A percentile compares a stretch with the other conserved stretches of the same genome.
Conservation (phyloP, 1,140 invertebrate genomes). For the Drosophila pseudoobscura region DNA sequence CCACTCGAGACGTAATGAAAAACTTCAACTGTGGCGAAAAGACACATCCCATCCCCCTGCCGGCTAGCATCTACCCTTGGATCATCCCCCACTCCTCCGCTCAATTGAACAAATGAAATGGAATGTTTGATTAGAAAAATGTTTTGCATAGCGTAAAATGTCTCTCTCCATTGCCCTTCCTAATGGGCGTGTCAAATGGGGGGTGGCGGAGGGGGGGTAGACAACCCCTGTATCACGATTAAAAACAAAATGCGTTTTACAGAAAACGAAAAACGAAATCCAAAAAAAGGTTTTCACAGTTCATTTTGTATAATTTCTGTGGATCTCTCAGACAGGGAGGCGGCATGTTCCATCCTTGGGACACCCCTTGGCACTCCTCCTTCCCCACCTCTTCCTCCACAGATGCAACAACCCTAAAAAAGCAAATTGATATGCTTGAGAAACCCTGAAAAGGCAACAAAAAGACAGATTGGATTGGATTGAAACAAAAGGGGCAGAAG, state of each 20-base stretch:
- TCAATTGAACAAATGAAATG: constrained; percentile 67
- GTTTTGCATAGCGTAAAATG: constrained; percentile 78
- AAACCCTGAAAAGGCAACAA: constrained; percentile 76
- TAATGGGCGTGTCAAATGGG: constrained; percentile 52
- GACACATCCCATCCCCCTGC: background rate
- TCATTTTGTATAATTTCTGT: constrained; percentile 74
- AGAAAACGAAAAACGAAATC: constrained; percentile 60
- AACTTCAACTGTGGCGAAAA: constrained; percentile 42
- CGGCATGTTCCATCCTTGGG: constrained; percentile 3
- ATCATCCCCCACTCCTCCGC: constrained; percentile 4
- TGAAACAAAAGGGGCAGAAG: constrained; percentile 9
- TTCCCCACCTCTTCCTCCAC: background rate
- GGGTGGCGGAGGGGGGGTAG: background rate
- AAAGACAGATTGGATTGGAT: constrained; percentile 63
- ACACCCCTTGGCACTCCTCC: background rate
- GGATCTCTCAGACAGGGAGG: constrained; percentile 40
- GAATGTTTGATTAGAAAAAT: constrained; percentile 82
- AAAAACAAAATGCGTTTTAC: constrained; percentile 68
- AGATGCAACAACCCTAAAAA: constrained; percentile 51
- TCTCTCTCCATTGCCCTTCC: constrained; percentile 20
- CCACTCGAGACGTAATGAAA: constrained; percentile 74
- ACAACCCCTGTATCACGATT: constrained; percentile 28
- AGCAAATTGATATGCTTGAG: constrained; percentile 80
- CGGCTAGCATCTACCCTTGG: constrained; percentile 19
- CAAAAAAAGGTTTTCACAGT: constrained; percentile 72